A percentile compares a stretch with the other conserved stretches of the same genome.
phyloP scores from a whole-genome alignment of 2,113 vertebrate species.

The Lethenteron camtschaticum region DNA sequence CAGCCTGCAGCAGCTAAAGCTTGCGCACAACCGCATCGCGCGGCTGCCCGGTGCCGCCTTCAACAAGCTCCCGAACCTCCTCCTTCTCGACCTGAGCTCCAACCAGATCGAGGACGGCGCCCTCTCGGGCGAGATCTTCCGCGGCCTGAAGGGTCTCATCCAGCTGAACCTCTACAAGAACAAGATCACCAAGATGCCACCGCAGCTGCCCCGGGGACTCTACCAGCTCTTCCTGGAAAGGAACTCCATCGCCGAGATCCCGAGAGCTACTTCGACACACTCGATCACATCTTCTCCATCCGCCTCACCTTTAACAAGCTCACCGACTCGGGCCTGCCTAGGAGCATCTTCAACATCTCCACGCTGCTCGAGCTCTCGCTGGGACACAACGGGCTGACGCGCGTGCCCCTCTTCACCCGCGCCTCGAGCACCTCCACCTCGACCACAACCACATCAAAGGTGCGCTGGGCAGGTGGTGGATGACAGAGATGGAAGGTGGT shows the following conservation, averaged over 20 bases:
- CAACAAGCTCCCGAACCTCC: conserved; percentile 51
- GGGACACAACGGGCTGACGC: conserved; percentile 64
- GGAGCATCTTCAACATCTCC: conserved; percentile 62
- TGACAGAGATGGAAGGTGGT: too few relatives aligned
- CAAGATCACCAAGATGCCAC: conserved; percentile 59
- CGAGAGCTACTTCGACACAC: conserved; percentile 49
- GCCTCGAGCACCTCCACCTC: conserved; percentile 77
- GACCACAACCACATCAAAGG: conserved; percentile 78
- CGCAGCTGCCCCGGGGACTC: conserved; percentile 38
- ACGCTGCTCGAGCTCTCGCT: conserved; percentile 70
- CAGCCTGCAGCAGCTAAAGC: conserved; percentile 59
- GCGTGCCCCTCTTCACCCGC: conserved; percentile 44
- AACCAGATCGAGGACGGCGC: conserved; percentile 59
- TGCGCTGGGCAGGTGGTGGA: conserved; percentile 20
- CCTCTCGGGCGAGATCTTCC: conserved; percentile 57
- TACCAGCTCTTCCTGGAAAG: conserved; percentile 79
- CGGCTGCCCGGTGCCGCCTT: conserved; percentile 55
- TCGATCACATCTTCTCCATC: conserved; percentile 57
- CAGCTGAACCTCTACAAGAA: conserved; percentile 90
- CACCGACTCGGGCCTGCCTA: conserved; percentile 60
- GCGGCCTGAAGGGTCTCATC: conserved; percentile 63
- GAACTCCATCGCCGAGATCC: conserved; percentile 70
- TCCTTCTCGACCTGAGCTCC: conserved; percentile 64
- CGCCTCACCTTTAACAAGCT: conserved; percentile 78
- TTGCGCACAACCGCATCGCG: conserved; percentile 59